These are phyloP conservation scores for Folsomia candida DNA, from an alignment of 2,888 invertebrate genomes.

Conservation along the genomic window DNA sequence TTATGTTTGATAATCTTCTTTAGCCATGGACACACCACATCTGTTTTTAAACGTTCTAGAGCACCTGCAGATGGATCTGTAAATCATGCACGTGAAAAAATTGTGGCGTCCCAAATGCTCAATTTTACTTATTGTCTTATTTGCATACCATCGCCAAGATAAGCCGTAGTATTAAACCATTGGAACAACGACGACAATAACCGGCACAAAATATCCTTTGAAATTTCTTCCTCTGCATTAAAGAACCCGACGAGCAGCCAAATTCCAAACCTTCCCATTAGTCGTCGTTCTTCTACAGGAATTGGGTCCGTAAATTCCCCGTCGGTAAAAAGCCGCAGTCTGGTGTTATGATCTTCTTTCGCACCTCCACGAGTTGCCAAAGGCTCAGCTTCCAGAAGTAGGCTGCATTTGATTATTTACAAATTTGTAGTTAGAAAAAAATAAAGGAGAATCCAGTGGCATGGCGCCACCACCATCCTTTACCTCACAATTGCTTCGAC, in stretches of 20 bases:
- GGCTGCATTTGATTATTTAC: constrained; percentile 52
- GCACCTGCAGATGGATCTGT: constrained; percentile 69
- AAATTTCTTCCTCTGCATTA: constrained; percentile 48
- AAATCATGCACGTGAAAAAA: neutral
- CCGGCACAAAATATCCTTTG: constrained; percentile 67
- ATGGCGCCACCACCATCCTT: constrained; percentile 18
- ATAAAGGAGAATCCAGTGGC: neutral
- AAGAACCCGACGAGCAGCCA: constrained; percentile 93
- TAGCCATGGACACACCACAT: constrained; percentile 91
- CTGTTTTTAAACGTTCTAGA: constrained; percentile 83
- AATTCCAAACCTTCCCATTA: constrained; percentile 90
- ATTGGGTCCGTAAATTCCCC: constrained; percentile 62
- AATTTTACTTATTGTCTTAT: neutral
- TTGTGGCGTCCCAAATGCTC: neutral
- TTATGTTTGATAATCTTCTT: constrained; percentile 76
- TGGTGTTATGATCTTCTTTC: constrained; percentile 48
- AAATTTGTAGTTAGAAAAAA: neutral
- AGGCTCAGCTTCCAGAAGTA: constrained; percentile 89
- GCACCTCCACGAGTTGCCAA: constrained; percentile 59
- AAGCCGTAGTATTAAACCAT: constrained; percentile 98
- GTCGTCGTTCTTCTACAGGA: constrained; percentile 80
- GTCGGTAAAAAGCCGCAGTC: constrained; percentile 49
- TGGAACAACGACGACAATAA: constrained; percentile 95
- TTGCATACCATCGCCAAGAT: constrained; percentile 76
- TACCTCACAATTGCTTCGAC: constrained; percentile 92